These are phyloP conservation scores for Drosophila sucinea DNA, from an alignment of 1,140 invertebrate genomes.

Conservation along the genomic window DNA sequence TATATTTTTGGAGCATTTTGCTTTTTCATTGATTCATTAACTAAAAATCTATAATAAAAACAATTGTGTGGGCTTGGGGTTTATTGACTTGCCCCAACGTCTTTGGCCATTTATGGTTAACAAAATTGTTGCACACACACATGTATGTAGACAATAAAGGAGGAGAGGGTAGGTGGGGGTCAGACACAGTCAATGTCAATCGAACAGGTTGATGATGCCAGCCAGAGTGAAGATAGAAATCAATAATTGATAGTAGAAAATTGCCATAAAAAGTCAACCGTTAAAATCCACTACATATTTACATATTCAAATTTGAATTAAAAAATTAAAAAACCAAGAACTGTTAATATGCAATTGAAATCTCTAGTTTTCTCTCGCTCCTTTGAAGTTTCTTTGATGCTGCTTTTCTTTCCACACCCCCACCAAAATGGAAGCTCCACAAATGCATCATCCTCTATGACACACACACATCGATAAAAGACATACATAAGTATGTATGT, in stretches of 20 bases:
- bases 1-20: conserved; percentile 60
- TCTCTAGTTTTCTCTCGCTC: not conserved
- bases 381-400: conserved; percentile 4
- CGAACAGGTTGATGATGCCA: conserved; percentile 6
- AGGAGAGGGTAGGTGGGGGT: conserved; percentile 29
- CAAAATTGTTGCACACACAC: conserved; percentile 56
- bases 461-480: not conserved
- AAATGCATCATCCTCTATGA: conserved; percentile 27
- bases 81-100: conserved; percentile 61
- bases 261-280: conserved; percentile 9
- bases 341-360: not conserved
- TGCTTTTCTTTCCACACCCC: not conserved
- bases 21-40: conserved; percentile 49
- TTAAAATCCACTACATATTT: not conserved
- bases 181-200: conserved; percentile 5
- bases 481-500: not conserved
- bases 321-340: not conserved
- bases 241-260: conserved; percentile 8
- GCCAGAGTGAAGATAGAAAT: not conserved
- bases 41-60: conserved; percentile 31
- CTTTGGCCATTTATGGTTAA: conserved; percentile 62
- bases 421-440: conserved; percentile 30
- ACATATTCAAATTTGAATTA: not conserved
- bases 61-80: conserved; percentile 60
- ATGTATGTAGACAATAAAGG: conserved; percentile 8